Base-by-base conservation (phyloP, 2,888 invertebrate species). In the Dugesia japonica region DNA sequence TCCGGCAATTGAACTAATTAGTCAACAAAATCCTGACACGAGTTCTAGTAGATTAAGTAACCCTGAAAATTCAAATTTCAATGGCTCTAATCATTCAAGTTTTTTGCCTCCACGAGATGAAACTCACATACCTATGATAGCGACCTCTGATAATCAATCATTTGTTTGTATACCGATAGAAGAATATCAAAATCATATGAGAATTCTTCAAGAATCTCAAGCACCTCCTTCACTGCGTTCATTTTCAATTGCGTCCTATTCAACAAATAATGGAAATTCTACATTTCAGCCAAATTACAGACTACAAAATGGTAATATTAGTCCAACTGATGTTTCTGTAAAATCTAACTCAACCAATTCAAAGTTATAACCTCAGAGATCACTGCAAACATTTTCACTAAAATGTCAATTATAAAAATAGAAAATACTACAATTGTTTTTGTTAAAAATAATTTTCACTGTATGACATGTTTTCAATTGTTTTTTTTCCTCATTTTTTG, bases 321-420 rank as follows among this genome's bases (percentile, higher is more conserved):
- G 56, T 56, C 56, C 56, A n/a, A 56, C 56, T 4, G 56, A 56
- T 56, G 56, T 56, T 56, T 56, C 56, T 20, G 56, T 56, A 56
- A 56, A 56, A 56, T 56, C 56, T 56, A 56, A 4, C 4, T 56
- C 56, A 56, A 56, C 56, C 4, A 56, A 56, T 56, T 56, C 56
- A 20, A 56, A 56, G n/a, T n/a, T n/a, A n/a, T n/a, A n/a, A n/a
- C n/a, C n/a, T n/a, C n/a, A n/a, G n/a, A n/a, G n/a, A n/a, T n/a
- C n/a, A n/a, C n/a, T n/a, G n/a, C n/a, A n/a, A n/a, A n/a, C n/a
- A n/a, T n/a, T n/a, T n/a, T n/a, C n/a, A n/a, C n/a, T n/a, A n/a
- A n/a, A n/a, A n/a, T n/a, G n/a, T n/a, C n/a, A n/a, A n/a, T n/a
- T n/a, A n/a, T n/a, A n/a, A n/a, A n/a, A n/a, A n/a, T n/a, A n/a